Conservation (phyloP, 64 coral and sea anemone species). For the Cladopsammia gracilis region DNA sequence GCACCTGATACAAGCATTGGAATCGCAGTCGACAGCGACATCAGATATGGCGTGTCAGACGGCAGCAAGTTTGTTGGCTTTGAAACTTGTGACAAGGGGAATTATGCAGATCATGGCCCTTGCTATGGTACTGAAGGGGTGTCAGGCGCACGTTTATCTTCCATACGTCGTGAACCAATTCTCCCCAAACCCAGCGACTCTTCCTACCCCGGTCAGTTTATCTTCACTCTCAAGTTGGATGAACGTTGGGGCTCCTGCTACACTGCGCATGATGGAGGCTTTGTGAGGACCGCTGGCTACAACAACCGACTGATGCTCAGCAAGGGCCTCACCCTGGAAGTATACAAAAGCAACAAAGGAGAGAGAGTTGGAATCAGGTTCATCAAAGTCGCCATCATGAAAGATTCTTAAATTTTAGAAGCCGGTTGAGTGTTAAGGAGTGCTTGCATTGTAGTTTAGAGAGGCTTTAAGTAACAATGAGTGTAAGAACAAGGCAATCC, state of each 20-base stretch:
- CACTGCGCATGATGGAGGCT: conserved; percentile 36
- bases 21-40: conserved; percentile 20
- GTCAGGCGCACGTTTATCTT: neutral
- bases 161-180: neutral
- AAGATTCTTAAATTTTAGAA: neutral
- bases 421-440: too few relatives aligned
- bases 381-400: conserved; percentile 18
- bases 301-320: neutral
- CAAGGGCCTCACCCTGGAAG: conserved; percentile 13
- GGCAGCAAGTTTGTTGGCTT: conserved; percentile 17
- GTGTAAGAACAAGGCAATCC: too few relatives aligned
- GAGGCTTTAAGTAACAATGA: too few relatives aligned
- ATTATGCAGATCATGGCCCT: neutral
- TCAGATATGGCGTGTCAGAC: conserved; percentile 52
- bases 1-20: conserved; percentile 36
- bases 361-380: conserved; percentile 18
- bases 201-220: conserved; percentile 44
- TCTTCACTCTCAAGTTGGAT: conserved; percentile 36
- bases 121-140: conserved; percentile 12
- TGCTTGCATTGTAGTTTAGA: too few relatives aligned
- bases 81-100: neutral
- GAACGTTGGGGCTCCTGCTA: conserved; percentile 41
- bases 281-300: conserved; percentile 26
- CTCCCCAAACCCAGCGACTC: conserved; percentile 5
- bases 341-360: neutral